Evolutionary conservation across 2,888 invertebrate species (phyloP), one percentile per base, ranked within the genome.

Genomic region (Timandra comae): DNA sequence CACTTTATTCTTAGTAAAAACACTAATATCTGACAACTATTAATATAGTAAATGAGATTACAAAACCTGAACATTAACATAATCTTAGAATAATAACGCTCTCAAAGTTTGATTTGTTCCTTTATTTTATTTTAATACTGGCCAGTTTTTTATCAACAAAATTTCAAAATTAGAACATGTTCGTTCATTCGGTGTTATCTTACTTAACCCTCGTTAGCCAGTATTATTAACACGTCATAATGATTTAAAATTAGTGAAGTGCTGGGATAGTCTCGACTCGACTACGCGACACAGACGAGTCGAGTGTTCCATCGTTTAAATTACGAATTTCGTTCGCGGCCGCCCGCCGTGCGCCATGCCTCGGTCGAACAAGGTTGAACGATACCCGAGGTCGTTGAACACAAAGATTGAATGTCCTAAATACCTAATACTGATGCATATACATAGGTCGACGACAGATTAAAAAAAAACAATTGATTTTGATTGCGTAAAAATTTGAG

Each of bases 301-400:
- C 12, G 22, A 26, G n/a, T 13, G 25, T 24, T 10, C 11, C 9
- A 11, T 24, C 7, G 9, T 24, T 24, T 22, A 22, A 22, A 5
- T 22, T 24, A 10, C 11, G 24, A 24, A 24, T 9, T 16, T 72
- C 57, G 68, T 56, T 58, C 46, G 53, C 57, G 53, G 46, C 40
- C 56, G 54, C 52, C 51, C 53, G 49, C 58, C 44, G 44, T 51
- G 46, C 53, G 54, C 47, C 53, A 52, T 49, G 16, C 16, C 16
- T 52, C 45, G 48, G 40, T 46, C 52, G 54, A 49, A 61, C 74
- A 73, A 76, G 75, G 75, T 72, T 72, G 72, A 56, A 70, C 68
- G 71, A 71, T 11, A 11, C 43, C 49, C 73, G 78, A 80, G 81
- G 80, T 80, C 81, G 74, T 64, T 76, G 79, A 64, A 80, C 76